Evolutionary conservation across 2,797 vertebrate genomes (phyloP).

Genomic region (Dallia pectoralis): DNA sequence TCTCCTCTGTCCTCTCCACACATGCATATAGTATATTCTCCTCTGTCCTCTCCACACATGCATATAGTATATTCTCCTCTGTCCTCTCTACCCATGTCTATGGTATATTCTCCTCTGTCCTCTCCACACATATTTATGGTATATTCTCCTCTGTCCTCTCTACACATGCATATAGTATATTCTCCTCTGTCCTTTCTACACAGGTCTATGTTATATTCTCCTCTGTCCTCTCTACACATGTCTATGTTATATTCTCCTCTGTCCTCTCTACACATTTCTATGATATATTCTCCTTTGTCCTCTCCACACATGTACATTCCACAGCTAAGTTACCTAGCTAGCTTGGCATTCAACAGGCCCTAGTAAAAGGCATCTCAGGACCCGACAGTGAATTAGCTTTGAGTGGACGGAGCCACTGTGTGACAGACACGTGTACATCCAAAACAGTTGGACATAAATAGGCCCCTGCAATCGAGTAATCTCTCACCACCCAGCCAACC

Average conservation of each 20-base stretch:
- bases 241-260: conserved; percentile 13
- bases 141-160: conserved; percentile 17
- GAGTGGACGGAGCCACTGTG: conserved; percentile 29
- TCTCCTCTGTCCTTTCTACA: too few relatives aligned
- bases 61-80: background rate
- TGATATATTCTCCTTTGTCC: conserved; percentile 1
- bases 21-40: too few relatives aligned
- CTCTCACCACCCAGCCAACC: conserved; percentile 29
- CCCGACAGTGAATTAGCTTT: conserved; percentile 33
- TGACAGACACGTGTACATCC: conserved; percentile 34
- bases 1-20: too few relatives aligned
- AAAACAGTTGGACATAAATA: conserved; percentile 46
- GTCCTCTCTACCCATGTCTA: conserved; percentile 25
- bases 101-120: conserved; percentile 23
- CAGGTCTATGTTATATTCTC: too few relatives aligned
- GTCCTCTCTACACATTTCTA: background rate
- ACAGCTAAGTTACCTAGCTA: conserved; percentile 37
- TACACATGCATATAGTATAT: too few relatives aligned
- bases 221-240: too few relatives aligned
- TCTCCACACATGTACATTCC: conserved; percentile 18
- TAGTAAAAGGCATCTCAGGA: conserved; percentile 45
- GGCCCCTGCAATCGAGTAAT: conserved; percentile 28
- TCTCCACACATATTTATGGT: conserved; percentile 18
- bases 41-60: conserved; percentile 10
- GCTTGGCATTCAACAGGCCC: conserved; percentile 65